A percentile compares a stretch with the other conserved stretches of the same genome.
Conservation (phyloP, 2,888 invertebrate species). For the Epinotia demarniana region DNA sequence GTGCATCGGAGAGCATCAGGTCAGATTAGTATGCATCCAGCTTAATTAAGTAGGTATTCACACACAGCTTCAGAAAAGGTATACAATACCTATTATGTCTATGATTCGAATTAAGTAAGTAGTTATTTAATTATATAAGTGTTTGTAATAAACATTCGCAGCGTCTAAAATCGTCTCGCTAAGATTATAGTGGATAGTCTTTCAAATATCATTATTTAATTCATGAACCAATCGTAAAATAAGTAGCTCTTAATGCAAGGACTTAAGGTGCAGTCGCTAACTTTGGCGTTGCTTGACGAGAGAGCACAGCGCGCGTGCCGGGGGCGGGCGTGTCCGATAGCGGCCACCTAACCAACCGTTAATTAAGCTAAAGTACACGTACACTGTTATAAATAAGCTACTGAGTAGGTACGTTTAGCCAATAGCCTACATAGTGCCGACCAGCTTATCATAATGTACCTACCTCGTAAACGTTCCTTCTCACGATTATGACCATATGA, state of each 20-base stretch:
- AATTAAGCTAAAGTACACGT: slow-evolving; percentile 17
- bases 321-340: slow-evolving; percentile 17
- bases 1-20: too few relatives aligned
- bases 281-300: neutral
- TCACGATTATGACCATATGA: too few relatives aligned
- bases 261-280: neutral
- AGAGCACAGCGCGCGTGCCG: neutral
- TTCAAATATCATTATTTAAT: neutral
- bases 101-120: too few relatives aligned
- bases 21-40: too few relatives aligned
- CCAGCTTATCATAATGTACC: neutral
- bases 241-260: neutral
- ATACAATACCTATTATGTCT: too few relatives aligned
- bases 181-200: too few relatives aligned
- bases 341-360: slow-evolving; percentile 27
- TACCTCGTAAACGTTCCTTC: neutral
- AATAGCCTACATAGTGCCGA: neutral
- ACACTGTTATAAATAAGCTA: slow-evolving; percentile 31
- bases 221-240: neutral
- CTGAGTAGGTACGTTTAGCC: slow-evolving; percentile 18
- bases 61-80: too few relatives aligned
- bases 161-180: too few relatives aligned
- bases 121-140: too few relatives aligned
- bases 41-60: too few relatives aligned
- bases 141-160: too few relatives aligned